These are phyloP conservation scores for Myrmecobius fasciatus DNA, from an alignment of 2,113 vertebrate genomes.

Conservation along the genomic window DNA sequence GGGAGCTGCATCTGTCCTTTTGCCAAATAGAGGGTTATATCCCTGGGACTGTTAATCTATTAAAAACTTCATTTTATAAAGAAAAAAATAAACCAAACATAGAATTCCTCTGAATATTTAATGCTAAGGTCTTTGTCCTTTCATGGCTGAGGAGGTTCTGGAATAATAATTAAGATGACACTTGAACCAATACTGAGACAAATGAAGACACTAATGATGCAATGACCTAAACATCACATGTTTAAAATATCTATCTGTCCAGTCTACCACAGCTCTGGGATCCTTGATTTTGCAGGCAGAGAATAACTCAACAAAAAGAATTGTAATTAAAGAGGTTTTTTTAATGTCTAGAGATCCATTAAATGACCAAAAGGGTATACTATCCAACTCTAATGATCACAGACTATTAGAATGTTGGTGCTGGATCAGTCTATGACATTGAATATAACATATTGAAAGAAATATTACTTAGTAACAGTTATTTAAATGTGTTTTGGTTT, in stretches of 20 bases:
- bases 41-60: conserved; percentile 39
- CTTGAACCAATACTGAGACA: conserved; percentile 49
- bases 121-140: conserved; percentile 43
- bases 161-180: conserved; percentile 73
- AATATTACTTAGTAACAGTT: not conserved
- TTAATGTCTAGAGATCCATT: conserved; percentile 63
- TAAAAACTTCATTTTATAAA: conserved; percentile 63
- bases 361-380: conserved; percentile 67
- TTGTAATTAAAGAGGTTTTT: conserved; percentile 60
- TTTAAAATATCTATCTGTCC: conserved; percentile 59
- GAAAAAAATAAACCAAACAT: conserved; percentile 69
- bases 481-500: too few species aligned
- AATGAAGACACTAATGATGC: conserved; percentile 66
- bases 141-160: conserved; percentile 62
- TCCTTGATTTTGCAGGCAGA: conserved; percentile 38
- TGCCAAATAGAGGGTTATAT: conserved; percentile 38
- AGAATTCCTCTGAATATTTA: conserved; percentile 61
- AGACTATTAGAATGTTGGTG: not conserved
- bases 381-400: conserved; percentile 58
- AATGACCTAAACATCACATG: conserved; percentile 68
- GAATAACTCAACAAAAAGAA: conserved; percentile 53
- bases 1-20: not conserved
- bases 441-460: not conserved
- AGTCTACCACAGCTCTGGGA: conserved; percentile 55
- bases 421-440: not conserved